Conservation (phyloP, 1,140 invertebrate genomes). For the Manduca sexta region DNA sequence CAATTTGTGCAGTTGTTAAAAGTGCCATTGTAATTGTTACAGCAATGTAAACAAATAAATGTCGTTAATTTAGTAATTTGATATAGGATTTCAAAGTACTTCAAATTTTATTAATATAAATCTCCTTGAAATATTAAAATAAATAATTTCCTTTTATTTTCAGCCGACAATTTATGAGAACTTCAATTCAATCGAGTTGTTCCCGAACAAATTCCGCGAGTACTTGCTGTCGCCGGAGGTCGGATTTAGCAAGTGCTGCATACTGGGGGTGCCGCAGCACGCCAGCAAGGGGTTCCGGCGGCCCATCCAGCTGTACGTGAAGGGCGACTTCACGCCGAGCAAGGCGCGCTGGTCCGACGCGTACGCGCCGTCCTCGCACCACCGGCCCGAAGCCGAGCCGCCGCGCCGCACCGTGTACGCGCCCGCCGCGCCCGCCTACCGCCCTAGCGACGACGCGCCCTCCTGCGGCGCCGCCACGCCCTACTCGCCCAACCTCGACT, state of each 20-base stretch:
- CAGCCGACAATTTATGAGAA: slow-evolving; percentile 91
- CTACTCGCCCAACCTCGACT: slow-evolving; percentile 63
- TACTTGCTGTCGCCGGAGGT: slow-evolving; percentile 93
- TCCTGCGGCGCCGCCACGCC: slow-evolving; percentile 66
- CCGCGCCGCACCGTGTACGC: slow-evolving; percentile 75
- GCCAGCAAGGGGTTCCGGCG: slow-evolving; percentile 91
- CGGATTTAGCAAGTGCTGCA: slow-evolving; percentile 91
- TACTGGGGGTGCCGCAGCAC: slow-evolving; percentile 88
- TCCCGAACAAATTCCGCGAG: slow-evolving; percentile 91
- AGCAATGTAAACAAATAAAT: no score
- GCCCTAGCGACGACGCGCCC: slow-evolving; percentile 66
- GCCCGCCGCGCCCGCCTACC: slow-evolving; percentile 74
- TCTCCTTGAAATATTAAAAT: no score
- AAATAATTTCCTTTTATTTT: slow-evolving; percentile 50
- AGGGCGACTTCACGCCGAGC: slow-evolving; percentile 77
- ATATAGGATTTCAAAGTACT: no score
- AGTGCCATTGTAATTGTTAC: no score
- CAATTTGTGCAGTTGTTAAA: no score
- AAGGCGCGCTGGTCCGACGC: slow-evolving; percentile 69
- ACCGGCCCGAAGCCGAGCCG: slow-evolving; percentile 54
- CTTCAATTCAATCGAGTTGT: slow-evolving; percentile 89
- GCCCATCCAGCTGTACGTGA: slow-evolving; percentile 89
- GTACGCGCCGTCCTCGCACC: slow-evolving; percentile 61
- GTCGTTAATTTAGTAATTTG: no score
- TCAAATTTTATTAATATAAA: no score